These are phyloP conservation scores for Perizoma affinitatum DNA, from an alignment of 2,888 invertebrate species.

Conservation along the genomic window DNA sequence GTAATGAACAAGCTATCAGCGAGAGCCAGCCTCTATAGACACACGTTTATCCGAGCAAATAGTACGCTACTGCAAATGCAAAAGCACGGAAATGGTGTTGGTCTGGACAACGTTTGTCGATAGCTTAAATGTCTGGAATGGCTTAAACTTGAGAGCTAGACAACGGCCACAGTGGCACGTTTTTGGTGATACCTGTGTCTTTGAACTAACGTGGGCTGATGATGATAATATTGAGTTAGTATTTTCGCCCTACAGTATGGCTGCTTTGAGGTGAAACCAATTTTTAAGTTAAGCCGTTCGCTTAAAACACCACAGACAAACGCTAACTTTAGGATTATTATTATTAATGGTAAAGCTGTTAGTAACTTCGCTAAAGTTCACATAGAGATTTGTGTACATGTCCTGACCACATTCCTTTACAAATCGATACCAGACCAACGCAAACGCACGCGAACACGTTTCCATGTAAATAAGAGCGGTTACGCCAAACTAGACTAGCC, in stretches of 20 bases:
- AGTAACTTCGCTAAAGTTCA: too few relatives aligned
- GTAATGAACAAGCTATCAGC: constrained; percentile 48
- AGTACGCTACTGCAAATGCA: neutral
- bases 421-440: constrained; percentile 49
- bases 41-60: neutral
- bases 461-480: constrained; percentile 75
- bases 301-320: too few relatives aligned
- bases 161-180: too few relatives aligned
- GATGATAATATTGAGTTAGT: too few relatives aligned
- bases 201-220: too few relatives aligned
- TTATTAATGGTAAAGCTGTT: too few relatives aligned
- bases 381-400: constrained; percentile 36
- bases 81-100: neutral
- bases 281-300: too few relatives aligned
- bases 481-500: constrained; percentile 53
- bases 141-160: too few relatives aligned
- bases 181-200: too few relatives aligned
- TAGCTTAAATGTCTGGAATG: neutral
- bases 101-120: neutral
- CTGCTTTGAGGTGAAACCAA: too few relatives aligned
- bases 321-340: too few relatives aligned
- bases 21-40: constrained; percentile 17
- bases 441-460: constrained; percentile 67
- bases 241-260: too few relatives aligned
- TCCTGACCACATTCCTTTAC: constrained; percentile 49